Evolutionary conservation across 2,888 invertebrate genomes (phyloP), one percentile per base, ranked within the genome.

Genomic region (Tribolium freemani): DNA sequence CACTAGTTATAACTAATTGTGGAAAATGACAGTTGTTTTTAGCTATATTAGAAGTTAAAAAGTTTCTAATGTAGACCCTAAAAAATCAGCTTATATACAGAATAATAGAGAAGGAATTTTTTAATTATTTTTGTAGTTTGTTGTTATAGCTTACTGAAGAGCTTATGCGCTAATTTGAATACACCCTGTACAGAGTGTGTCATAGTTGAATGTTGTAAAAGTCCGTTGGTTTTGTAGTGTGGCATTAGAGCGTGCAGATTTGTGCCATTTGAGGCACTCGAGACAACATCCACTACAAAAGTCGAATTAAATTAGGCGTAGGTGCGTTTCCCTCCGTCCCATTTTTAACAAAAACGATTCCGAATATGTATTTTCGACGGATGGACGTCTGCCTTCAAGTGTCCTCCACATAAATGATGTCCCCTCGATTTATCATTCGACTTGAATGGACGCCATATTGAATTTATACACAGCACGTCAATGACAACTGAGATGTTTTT

Each of bases 341-440:
- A 48, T 51, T 21, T 61, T 54, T 31, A 38, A 73, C 67, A 73
- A 73, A 69, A 69, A 73, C 69, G 13, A 13, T 20, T 31, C 26
- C 61, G 61, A 69, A 58, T 48, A 73, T 73, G 60, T 69, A 66
- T 70, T 71, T 21, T 54, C 48, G 57, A 46, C 60, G 60, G 45
- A 56, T 54, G 75, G 75, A 69, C 75, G 68, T 75, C 73, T 75
- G 71, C 56, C 45, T 64, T 75, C 71, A 64, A 73, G 73, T 75
- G 71, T 75, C 75, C 73, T 75, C 67, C 68, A 73, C 63, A 75
- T 75, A 75, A 81, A 80, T 78, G 80, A 81, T 80, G 80, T 79
- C 79, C 76, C 77, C 76, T 77, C 81, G 77, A 81, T 81, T 81
- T 80, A 81, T 81, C 81, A 81, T 80, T 76, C 78, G 73, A 70